Conservation (phyloP, 2,113 vertebrate genomes). For the Hystrix brachyura region DNA sequence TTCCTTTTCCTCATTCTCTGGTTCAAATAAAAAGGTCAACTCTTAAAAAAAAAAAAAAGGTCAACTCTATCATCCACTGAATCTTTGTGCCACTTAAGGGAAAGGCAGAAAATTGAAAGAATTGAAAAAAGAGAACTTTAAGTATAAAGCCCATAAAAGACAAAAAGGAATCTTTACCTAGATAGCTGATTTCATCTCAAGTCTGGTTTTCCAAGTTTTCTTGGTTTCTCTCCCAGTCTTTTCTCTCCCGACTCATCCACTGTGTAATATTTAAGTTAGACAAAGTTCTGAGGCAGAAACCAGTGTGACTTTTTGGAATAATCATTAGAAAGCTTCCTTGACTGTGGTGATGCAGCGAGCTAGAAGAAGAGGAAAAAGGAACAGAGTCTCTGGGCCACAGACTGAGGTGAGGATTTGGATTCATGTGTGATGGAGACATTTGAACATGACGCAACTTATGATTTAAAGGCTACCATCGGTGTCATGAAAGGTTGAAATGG, state of each 20-base stretch:
- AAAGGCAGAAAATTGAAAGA: not conserved
- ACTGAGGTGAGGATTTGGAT: not conserved
- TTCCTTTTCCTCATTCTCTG: conserved; percentile 26
- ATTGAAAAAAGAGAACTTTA: not conserved
- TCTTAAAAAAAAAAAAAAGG: not conserved
- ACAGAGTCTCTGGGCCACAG: not conserved
- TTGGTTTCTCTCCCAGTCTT: not conserved
- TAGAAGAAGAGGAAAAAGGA: not conserved
- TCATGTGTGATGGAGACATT: not conserved
- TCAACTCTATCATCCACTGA: not conserved
- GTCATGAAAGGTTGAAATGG: not conserved
- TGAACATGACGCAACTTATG: not conserved
- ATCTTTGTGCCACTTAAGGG: not conserved
- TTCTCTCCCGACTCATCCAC: not conserved
- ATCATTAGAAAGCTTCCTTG: not conserved
- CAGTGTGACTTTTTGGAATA: not conserved
- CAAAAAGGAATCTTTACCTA: not conserved
- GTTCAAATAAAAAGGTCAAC: not conserved
- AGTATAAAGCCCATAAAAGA: not conserved
- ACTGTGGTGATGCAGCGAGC: not conserved
- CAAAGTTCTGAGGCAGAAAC: not conserved
- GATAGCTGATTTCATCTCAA: not conserved
- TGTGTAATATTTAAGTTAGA: not conserved
- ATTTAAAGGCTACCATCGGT: not conserved
- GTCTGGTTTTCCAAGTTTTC: not conserved